Evolutionary conservation across 2,113 vertebrate species (phyloP), one percentile per base, ranked within the genome.

Genomic region (Quiscalus mexicanus): DNA sequence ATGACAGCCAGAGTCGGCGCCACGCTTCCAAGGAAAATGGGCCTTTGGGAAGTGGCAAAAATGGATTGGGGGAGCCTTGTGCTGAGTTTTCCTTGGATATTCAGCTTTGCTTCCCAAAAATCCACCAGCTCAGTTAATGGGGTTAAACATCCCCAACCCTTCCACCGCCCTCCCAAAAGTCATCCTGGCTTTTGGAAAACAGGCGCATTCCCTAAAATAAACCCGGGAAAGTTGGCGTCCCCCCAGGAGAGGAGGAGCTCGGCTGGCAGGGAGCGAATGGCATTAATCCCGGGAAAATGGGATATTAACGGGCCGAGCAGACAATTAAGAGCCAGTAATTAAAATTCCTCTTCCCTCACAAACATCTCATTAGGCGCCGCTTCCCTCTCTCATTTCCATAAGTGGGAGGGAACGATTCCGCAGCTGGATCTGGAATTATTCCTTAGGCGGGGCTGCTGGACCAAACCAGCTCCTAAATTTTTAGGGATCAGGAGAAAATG

Each of bases 261-360:
- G 41, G 91, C 85, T 84, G 95, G 95, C 83, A 70, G 92, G 82
- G 35, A 82, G 81, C 37, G 24, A 94, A 63, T 10, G 44, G 63
- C 62, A 33, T 44, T 10, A 68, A 77, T 86, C 71, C 84, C 21
- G 0, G 33, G 93, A 68, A 86, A 97, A 95, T 84, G 96, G 91
- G 95, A 95, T 93, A 96, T 98, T 97, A 98, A 97, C 94, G 39
- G 95, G 90, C 97, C 60, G 68, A 97, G 97, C 97, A 95, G 96
- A 97, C 97, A 98, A 98, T 98, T 98, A 98, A 96, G 91, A 97
- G 96, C 97, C 96, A 39, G 96, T 98, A 98, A 98, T 98, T 98
- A 98, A 98, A 98, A 98, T 97, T 97, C 97, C 96, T 97, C 97
- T 97, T 97, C 96, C 93, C 96, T 97, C 88, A 97, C 97, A 97